A percentile compares a stretch with the other conserved stretches of the same genome.
phyloP scores from a whole-genome alignment of 2,888 invertebrate species.

The Phasia obesa region DNA sequence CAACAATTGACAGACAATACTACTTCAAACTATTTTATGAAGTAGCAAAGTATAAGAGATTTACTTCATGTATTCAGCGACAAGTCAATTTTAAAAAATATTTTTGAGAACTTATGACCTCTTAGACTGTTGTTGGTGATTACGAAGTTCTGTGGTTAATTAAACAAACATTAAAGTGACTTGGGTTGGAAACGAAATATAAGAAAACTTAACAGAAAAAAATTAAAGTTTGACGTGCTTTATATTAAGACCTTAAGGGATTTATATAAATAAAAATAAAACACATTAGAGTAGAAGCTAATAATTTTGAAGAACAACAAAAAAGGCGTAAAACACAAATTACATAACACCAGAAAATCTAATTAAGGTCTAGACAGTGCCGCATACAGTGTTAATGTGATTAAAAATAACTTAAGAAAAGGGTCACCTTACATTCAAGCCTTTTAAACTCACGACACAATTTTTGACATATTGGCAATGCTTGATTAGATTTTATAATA shows the following conservation, averaged over 20 bases:
- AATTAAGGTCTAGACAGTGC: neutral
- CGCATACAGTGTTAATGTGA: neutral
- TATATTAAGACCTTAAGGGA: constrained; percentile 35
- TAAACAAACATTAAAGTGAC: constrained; percentile 41
- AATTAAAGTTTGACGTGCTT: constrained; percentile 17
- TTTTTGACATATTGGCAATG: constrained; percentile 9
- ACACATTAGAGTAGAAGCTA: neutral
- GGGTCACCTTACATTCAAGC: neutral
- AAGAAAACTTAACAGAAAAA: neutral
- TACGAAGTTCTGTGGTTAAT: constrained; percentile 45
- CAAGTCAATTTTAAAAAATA: constrained; percentile 51
- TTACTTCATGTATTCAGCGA: constrained; percentile 9
- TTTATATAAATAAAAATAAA: neutral
- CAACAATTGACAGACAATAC: neutral
- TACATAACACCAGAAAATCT: constrained; percentile 27
- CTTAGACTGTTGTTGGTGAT: constrained; percentile 42
- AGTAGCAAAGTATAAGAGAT: neutral
- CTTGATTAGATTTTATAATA: neutral
- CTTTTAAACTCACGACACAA: neutral
- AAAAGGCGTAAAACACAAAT: constrained; percentile 45
- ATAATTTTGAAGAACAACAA: neutral
- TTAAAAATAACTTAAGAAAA: neutral
- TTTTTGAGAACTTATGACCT: constrained; percentile 46
- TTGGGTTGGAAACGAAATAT: neutral
- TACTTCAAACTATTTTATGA: neutral